Evolutionary conservation across 2,888 invertebrate species (phyloP), one percentile per base, ranked within the genome.

Genomic region (Oscheius sp.): DNA sequence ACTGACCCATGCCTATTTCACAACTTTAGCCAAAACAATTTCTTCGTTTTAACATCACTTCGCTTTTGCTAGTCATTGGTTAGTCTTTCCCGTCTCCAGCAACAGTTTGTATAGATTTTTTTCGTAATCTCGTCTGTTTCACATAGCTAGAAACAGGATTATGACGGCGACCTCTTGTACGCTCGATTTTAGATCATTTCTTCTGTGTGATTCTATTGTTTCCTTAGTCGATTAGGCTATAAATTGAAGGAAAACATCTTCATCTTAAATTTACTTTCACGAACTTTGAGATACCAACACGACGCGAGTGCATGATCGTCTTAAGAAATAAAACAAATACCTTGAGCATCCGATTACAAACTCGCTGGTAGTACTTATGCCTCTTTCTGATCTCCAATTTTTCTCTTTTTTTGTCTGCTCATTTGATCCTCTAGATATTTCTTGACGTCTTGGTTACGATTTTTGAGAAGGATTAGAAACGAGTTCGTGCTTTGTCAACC

Each of bases 401-500:
- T n/a, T n/a, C n/a, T n/a, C n/a, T n/a, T n/a, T n/a, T n/a, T 20
- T 3, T 3, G 42, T 37, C 37, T 37, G 8, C 20, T 42, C 6
- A 42, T n/a, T n/a, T 42, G 42, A 12, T 42, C 20, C 12, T 42
- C 12, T 42, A 20, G 15, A 15, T 17, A 42, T 17, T 17, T 3
- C 12, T 42, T 10, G 6, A 4, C 42, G n/a, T 20, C 12, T 42
- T 42, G 15, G n/a, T 6, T 1, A 20, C 20, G 42, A 42, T n/a
- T 52, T 15, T 52, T 29, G 29, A 23, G 27, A 15, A n/a, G 50
- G 50, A 52, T 52, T 52, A 52, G 27, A 31, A 52, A 52, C 50
- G 50, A n/a, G 50, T 52, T 52, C 15, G 25, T 48, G 23, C 50
- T 52, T 52, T 52, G 50, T 52, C 27, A n/a, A 4, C n/a, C n/a